Evolutionary conservation across 2,888 invertebrate species (phyloP), one percentile per base, ranked within the genome.

Genomic region (Protonemura montana): DNA sequence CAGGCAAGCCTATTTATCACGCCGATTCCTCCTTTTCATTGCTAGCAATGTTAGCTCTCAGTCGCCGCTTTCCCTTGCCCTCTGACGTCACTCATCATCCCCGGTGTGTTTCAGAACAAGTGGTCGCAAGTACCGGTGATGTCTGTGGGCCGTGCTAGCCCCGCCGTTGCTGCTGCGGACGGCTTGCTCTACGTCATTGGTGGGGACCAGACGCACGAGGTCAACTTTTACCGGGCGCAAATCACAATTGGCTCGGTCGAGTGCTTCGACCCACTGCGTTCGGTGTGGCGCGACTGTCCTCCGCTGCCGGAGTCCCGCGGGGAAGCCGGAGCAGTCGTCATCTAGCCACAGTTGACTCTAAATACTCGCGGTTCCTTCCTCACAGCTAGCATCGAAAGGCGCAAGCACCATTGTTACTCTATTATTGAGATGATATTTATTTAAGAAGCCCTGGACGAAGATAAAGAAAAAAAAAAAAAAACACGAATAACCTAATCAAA

Each of bases 121-220:
- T 98, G 98, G 98, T 94, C 93, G 87, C 94, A 94, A 86, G 95
- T 97, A 83, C 94, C 95, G 76, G 93, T 95, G 42, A 93, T 97
- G 94, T 93, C 93, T 77, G 94, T 95, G 86, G 95, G 95, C 87
- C 93, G 97, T 87, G 96, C 96, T 86, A 96, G 96, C 88, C 97
- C 97, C 80, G 97, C 97, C 29, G 97, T 97, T 59, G 96, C 96
- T 85, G 96, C 97, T 82, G 95, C 96, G 10, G 96, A 97, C 91
- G 96, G 97, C 35, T 92, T 94, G 89, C 92, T 97, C 29, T 96
- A 97, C 90, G 97, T 95, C 86, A 96, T 97, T 89, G 97, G 97
- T 85, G 97, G 97, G 76, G 96, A 96, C 92, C 95, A 96, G 88
- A 96, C 95, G 87, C 95, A 95, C 90, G 95, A 95, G 90, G 95